Percentiles rank a stretch among this genome's conserved stretches.
Evolutionary conservation across 53 echinoderm and acorn worm species (phyloP).

Genomic region (Pentamera pediparva): DNA sequence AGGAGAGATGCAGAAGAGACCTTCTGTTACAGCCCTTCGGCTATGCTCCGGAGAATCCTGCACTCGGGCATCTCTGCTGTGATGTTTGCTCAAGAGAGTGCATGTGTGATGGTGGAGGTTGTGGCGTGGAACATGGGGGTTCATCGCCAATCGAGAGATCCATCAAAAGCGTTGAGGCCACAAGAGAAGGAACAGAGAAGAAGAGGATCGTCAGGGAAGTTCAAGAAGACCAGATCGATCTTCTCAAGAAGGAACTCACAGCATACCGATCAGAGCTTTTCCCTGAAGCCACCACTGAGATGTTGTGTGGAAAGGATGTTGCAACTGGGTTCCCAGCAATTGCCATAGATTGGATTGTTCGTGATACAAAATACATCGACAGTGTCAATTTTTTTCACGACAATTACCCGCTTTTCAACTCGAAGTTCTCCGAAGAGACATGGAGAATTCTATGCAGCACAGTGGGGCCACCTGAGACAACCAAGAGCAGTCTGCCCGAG

Average conservation of each 20-base stretch:
- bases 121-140: too few species aligned
- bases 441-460: too few species aligned
- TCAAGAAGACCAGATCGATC: not conserved
- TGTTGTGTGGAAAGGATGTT: not conserved
- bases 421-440: not conserved
- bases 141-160: too few species aligned
- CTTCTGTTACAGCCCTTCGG: too few species aligned
- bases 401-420: not conserved
- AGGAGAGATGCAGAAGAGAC: not conserved
- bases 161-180: too few species aligned
- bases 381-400: not conserved
- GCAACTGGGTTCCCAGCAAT: not conserved
- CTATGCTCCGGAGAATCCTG: too few species aligned
- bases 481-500: too few species aligned
- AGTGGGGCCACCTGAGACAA: too few species aligned
- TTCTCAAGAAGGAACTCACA: not conserved
- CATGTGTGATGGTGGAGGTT: too few species aligned
- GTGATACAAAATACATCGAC: not conserved
- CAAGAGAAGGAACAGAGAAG: not conserved
- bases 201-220: not conserved
- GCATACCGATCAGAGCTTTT: not conserved
- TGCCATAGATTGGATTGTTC: not conserved
- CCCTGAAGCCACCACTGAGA: not conserved
- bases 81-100: not conserved
- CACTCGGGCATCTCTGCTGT: not conserved